These are phyloP conservation scores for Gracilinanus agilis DNA, from an alignment of 2,113 vertebrate genomes.

Conservation along the genomic window DNA sequence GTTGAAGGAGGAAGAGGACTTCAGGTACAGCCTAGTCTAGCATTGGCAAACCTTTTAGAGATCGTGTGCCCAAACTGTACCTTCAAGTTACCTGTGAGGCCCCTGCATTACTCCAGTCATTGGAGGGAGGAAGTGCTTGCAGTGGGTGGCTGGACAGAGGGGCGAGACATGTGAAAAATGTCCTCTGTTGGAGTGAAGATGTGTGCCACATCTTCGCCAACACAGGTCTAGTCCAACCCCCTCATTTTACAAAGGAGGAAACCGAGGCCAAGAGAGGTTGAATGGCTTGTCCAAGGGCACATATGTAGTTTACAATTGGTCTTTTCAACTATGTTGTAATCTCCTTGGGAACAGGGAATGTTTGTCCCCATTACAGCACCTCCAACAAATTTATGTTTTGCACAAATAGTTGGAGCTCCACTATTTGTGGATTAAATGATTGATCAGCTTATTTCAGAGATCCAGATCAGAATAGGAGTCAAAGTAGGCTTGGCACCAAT, in stretches of 20 bases:
- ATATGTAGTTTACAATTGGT: neutral
- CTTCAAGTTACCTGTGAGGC: too few relatives aligned
- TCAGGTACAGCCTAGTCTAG: neutral
- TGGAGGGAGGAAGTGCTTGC: too few relatives aligned
- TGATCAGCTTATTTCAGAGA: neutral
- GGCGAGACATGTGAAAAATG: too few relatives aligned
- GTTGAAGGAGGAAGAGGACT: neutral
- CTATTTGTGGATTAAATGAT: neutral
- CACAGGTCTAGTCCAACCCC: too few relatives aligned
- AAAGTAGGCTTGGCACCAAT: neutral
- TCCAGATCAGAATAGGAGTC: neutral
- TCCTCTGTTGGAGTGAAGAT: too few relatives aligned
- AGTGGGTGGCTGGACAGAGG: too few relatives aligned
- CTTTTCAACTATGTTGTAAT: neutral
- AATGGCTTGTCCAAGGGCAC: neutral
- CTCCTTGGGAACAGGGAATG: neutral
- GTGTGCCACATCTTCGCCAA: too few relatives aligned
- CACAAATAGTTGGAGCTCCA: neutral
- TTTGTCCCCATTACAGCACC: neutral
- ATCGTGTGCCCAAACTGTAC: too few relatives aligned
- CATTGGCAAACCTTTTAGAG: too few relatives aligned
- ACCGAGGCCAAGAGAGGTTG: neutral
- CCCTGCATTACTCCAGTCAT: too few relatives aligned
- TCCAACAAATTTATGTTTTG: neutral
- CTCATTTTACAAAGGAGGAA: neutral